Evolutionary conservation across 2,888 invertebrate genomes (phyloP).

Genomic region (Salpingus planirostris): DNA sequence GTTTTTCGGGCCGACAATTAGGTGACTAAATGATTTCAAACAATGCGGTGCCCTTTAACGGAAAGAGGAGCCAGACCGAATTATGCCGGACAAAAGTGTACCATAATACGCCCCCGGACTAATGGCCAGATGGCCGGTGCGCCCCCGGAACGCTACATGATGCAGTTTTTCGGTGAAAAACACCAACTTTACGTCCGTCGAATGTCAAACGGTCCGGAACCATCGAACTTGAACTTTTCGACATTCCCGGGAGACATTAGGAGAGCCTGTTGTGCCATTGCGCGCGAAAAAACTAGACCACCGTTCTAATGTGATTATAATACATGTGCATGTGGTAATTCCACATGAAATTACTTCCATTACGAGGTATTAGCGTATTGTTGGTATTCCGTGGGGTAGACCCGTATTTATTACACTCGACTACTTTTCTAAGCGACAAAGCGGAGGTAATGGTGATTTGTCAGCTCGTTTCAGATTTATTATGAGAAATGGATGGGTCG

Average conservation of each 20-base stretch:
- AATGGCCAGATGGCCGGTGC: too few species aligned
- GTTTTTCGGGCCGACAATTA: constrained; percentile 37
- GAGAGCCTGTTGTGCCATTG: too few species aligned
- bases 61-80: constrained; percentile 4
- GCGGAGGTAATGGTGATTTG: constrained; percentile 25
- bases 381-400: constrained; percentile 26
- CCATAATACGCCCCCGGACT: too few species aligned
- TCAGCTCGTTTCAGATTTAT: constrained; percentile 28
- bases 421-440: constrained; percentile 20
- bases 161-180: constrained; percentile 1
- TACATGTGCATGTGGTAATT: constrained; percentile 26
- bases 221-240: constrained; percentile 13
- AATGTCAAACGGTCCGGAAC: constrained; percentile 14
- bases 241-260: constrained; percentile 13
- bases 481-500: constrained; percentile 30
- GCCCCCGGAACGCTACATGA: not conserved
- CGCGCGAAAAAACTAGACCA: constrained; percentile 10
- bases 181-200: constrained; percentile 15
- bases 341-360: constrained; percentile 29
- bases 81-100: too few species aligned
- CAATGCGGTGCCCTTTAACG: constrained; percentile 18
- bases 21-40: constrained; percentile 41
- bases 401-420: constrained; percentile 28
- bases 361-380: constrained; percentile 29
- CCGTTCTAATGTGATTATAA: constrained; percentile 28